Evolutionary conservation across 1,140 invertebrate genomes (phyloP), one percentile per base, ranked within the genome.

Genomic region (Orussus abietinus): DNA sequence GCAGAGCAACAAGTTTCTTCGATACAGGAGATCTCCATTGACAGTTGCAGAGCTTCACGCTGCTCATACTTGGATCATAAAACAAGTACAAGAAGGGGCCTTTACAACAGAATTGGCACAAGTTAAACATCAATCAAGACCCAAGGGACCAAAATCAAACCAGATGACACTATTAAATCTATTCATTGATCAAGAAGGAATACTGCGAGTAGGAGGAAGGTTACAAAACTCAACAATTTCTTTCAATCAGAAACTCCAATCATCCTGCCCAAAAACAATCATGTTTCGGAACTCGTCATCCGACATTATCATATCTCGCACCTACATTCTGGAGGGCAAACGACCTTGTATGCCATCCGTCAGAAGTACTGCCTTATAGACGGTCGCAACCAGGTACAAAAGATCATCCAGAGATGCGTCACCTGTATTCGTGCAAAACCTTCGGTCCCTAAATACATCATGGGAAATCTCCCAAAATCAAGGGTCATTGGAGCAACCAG

Each of bases 131-230:
- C 10, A 38, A 29, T 11, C 32, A 38, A 11, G 15, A 15, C 9
- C 36, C 31, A 46, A 15, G 14, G 17, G 52, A 32, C 58, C 19
- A 55, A 40, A 50, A n/a, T 36, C 58, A 45, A 33, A 59, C 29
- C 46, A 44, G 43, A 29, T 4, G 40, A 15, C 15, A 37, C 42
- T 9, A 31, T 37, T 51, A 19, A 22, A 38, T 28, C 64, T 61
- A 0, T 69, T 69, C 38, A 5, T 72, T 12, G 65, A 71, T 35
- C 1, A 47, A 11, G 20, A 49, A 6, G 53, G 55, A n/a, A 12
- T 73, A 1, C 11, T 72, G 4, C 40, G 66, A 31, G 71, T 74
- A 21, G 68, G 64, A 7, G 66, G 69, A 5, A 19, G 66, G 17
- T 35, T 73, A 9, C 10, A 38, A 13, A 47, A 67, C 26, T 30